These are phyloP conservation scores for Tetanocera ferruginea DNA, from an alignment of 2,888 invertebrate genomes.

Conservation along the genomic window DNA sequence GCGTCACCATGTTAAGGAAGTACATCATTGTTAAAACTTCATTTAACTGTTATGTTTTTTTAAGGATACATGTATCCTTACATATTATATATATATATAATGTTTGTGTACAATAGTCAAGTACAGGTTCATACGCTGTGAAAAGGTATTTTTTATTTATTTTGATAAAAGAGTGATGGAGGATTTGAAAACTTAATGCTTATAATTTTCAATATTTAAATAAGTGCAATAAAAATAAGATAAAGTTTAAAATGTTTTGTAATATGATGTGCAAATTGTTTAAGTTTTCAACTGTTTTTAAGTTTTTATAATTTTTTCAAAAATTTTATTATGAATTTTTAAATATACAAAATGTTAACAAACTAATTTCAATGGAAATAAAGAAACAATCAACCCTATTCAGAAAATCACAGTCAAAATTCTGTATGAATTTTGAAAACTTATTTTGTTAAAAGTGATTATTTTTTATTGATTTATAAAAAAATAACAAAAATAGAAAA, in stretches of 20 bases:
- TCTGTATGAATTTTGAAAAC: too few relatives aligned
- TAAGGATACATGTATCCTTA: constrained; percentile 31
- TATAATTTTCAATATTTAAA: not conserved
- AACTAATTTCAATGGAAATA: too few relatives aligned
- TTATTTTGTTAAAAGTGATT: too few relatives aligned
- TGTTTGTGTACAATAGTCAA: constrained; percentile 32
- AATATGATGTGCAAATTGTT: constrained; percentile 5
- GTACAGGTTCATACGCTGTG: constrained; percentile 47
- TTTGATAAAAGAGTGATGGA: constrained; percentile 16
- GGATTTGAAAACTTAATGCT: not conserved
- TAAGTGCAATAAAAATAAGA: constrained; percentile 2
- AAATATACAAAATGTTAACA: too few relatives aligned
- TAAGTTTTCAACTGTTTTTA: too few relatives aligned
- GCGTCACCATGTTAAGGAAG: not conserved
- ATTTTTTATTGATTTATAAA: too few relatives aligned
- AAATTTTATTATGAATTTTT: too few relatives aligned
- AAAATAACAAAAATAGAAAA: too few relatives aligned
- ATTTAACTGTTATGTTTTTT: constrained; percentile 18
- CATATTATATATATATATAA: constrained; percentile 24
- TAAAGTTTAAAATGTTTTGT: not conserved
- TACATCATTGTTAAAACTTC: not conserved
- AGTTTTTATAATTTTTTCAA: too few relatives aligned
- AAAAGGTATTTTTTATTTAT: constrained; percentile 47
- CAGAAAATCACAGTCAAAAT: too few relatives aligned
- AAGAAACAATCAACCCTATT: too few relatives aligned